These are phyloP conservation scores for Larimichthys crocea DNA, from an alignment of 2,113 vertebrate genomes.

Conservation along the genomic window DNA sequence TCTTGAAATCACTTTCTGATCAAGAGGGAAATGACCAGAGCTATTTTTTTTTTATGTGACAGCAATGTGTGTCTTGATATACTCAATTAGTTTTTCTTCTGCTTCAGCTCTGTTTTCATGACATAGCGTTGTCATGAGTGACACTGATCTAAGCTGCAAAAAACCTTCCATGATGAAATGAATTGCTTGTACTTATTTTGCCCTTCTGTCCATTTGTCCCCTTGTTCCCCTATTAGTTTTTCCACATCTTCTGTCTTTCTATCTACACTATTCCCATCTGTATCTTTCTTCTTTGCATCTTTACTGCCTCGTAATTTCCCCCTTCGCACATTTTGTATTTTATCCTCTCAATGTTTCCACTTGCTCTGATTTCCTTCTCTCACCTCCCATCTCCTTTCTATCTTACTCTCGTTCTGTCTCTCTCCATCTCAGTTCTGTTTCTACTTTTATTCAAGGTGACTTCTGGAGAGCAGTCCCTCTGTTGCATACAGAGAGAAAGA, in stretches of 20 bases:
- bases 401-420: background rate
- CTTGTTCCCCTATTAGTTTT: background rate
- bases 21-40: background rate
- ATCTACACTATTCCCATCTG: background rate
- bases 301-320: background rate
- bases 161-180: slow-evolving; percentile 10
- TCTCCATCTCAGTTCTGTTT: slow-evolving; percentile 36
- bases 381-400: background rate
- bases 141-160: slow-evolving; percentile 24
- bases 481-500: slow-evolving; percentile 51
- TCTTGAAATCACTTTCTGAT: background rate
- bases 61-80: background rate
- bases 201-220: background rate
- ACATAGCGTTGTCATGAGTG: slow-evolving; percentile 19
- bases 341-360: background rate
- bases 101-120: background rate
- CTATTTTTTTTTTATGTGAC: background rate
- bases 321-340: background rate
- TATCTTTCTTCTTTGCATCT: background rate
- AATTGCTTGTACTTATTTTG: slow-evolving; percentile 10
- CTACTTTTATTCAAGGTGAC: slow-evolving; percentile 69
- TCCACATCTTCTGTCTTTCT: background rate
- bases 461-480: slow-evolving; percentile 42
- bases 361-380: background rate
- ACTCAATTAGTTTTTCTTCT: background rate